Conservation (phyloP, 37 sponge, comb jelly and placozoan species). For the Mnemiopsis leidyi region DNA sequence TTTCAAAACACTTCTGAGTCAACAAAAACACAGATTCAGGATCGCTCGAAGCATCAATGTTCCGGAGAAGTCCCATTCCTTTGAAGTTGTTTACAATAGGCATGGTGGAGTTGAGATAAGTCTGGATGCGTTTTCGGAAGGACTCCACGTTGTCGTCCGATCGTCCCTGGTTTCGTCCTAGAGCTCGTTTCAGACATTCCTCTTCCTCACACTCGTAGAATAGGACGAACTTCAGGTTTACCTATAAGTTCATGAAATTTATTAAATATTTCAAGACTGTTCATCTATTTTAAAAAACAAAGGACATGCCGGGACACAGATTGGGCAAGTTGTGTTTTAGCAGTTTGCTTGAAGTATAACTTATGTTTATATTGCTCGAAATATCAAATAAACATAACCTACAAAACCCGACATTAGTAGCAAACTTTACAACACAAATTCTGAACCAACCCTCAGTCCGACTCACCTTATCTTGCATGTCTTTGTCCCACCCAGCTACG, state of each 20-base stretch:
- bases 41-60: constrained; percentile 25
- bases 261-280: too few relatives aligned
- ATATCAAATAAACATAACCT: too few relatives aligned
- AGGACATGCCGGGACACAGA: too few relatives aligned
- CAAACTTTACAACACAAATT: too few relatives aligned
- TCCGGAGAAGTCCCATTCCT: constrained; percentile 70
- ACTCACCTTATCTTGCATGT: constrained; percentile 71
- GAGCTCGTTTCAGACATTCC: constrained; percentile 66
- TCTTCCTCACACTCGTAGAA: constrained; percentile 89
- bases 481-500: constrained; percentile 81
- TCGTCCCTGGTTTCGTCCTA: constrained; percentile 52
- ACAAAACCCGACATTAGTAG: too few relatives aligned
- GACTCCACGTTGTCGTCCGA: constrained; percentile 83
- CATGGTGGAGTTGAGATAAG: constrained; percentile 74
- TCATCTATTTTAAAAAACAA: too few relatives aligned
- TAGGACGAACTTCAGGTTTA: constrained; percentile 80
- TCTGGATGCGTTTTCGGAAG: constrained; percentile 75
- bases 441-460: too few relatives aligned
- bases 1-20: constrained; percentile 42
- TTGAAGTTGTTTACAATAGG: constrained; percentile 75
- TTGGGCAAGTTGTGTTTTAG: too few relatives aligned
- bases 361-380: too few relatives aligned
- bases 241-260: too few relatives aligned
- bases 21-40: constrained; percentile 12
- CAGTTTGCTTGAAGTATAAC: too few relatives aligned